These are phyloP conservation scores for Bettongia penicillata DNA, from an alignment of 2,113 vertebrate species.

Conservation along the genomic window DNA sequence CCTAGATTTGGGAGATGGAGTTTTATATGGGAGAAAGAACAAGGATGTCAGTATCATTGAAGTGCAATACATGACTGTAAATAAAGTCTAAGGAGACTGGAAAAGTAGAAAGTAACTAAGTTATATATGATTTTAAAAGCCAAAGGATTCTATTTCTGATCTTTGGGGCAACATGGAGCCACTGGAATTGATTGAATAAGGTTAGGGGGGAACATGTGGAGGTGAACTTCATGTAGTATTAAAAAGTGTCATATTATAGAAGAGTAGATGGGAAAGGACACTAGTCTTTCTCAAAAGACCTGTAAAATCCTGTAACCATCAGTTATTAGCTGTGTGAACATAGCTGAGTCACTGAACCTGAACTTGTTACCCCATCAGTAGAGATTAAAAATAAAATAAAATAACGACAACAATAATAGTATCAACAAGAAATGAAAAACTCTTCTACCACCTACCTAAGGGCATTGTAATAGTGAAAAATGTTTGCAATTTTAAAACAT, in stretches of 20 bases:
- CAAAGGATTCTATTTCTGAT: not conserved
- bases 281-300: not conserved
- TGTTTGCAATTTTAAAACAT: not conserved
- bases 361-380: not conserved
- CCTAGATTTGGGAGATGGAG: not conserved
- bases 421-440: not conserved
- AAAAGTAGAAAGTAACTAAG: not conserved
- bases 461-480: not conserved
- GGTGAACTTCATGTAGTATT: not conserved
- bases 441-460: not conserved
- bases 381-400: not conserved
- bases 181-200: not conserved
- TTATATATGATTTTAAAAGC: not conserved
- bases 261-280: not conserved
- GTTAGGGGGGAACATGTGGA: not conserved
- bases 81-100: not conserved
- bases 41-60: not conserved
- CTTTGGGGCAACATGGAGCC: not conserved
- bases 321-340: not conserved
- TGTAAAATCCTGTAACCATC: not conserved
- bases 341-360: not conserved
- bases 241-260: not conserved
- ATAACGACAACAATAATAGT: not conserved
- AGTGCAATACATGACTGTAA: not conserved
- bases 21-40: not conserved